These are phyloP conservation scores for Bryconaethiops microstoma DNA, from an alignment of 2,797 vertebrate genomes.

Conservation along the genomic window DNA sequence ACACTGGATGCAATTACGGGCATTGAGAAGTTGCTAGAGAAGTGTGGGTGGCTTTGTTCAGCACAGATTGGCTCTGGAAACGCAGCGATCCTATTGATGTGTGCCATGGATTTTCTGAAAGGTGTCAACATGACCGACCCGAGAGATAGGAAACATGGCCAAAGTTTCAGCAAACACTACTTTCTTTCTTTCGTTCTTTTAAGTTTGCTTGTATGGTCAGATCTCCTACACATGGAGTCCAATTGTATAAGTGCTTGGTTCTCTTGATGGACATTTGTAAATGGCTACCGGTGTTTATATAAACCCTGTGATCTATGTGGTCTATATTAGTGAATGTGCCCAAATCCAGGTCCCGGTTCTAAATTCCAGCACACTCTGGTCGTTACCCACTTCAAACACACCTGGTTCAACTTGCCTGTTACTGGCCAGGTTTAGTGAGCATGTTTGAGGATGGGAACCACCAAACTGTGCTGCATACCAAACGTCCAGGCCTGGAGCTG, in stretches of 20 bases:
- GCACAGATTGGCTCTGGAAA: constrained; percentile 51
- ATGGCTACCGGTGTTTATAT: constrained; percentile 3
- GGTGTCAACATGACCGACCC: constrained; percentile 40
- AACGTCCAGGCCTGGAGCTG: no score
- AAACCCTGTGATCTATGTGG: background rate
- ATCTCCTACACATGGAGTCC: constrained; percentile 5
- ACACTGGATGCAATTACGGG: constrained; percentile 54
- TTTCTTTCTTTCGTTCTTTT: background rate
- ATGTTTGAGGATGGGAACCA: no score
- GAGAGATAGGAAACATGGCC: constrained; percentile 8
- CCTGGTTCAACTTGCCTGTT: no score
- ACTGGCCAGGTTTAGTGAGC: no score
- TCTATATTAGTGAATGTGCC: background rate
- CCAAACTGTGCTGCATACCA: no score
- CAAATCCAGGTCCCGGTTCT: background rate
- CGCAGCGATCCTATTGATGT: constrained; percentile 40
- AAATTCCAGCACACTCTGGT: no score
- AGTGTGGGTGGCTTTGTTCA: constrained; percentile 57
- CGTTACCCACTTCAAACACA: no score
- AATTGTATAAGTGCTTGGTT: constrained; percentile 29
- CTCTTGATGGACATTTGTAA: constrained; percentile 9
- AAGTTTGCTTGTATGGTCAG: constrained; percentile 4
- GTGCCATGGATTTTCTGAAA: constrained; percentile 36
- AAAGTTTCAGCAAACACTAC: constrained; percentile 47
- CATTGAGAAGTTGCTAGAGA: constrained; percentile 41